Percentiles rank a stretch among this genome's conserved stretches.
Conservation (phyloP, 2,888 invertebrate species). For the Sylvicola cinctus region DNA sequence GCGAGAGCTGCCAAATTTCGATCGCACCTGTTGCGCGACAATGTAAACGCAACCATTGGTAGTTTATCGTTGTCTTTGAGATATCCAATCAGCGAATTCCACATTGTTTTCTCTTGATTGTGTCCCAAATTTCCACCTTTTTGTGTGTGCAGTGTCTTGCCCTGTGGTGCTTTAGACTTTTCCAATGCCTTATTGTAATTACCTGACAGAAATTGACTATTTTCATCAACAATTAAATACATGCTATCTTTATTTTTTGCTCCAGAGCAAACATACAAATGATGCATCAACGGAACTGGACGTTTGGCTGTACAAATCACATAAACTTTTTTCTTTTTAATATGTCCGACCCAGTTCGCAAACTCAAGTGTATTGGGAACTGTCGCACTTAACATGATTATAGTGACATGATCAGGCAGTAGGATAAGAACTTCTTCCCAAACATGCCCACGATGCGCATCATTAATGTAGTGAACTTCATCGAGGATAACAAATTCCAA, state of each 20-base stretch:
- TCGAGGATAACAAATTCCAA: conserved; percentile 98
- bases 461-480: conserved; percentile 95
- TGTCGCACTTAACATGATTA: conserved; percentile 94
- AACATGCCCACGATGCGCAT: conserved; percentile 91
- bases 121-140: conserved; percentile 18
- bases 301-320: conserved; percentile 85
- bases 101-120: conserved; percentile 62
- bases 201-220: conserved; percentile 40
- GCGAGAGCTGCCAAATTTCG: conserved; percentile 34
- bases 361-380: conserved; percentile 94
- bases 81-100: conserved; percentile 66
- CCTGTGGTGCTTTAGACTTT: conserved; percentile 1
- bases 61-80: conserved; percentile 62
- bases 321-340: conserved; percentile 70
- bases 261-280: conserved; percentile 63
- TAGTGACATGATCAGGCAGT: conserved; percentile 81
- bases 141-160: conserved; percentile 1
- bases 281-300: conserved; percentile 91
- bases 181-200: conserved; percentile 37
- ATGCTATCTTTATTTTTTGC: conserved; percentile 33
- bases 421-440: conserved; percentile 99
- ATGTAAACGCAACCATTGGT: conserved; percentile 85
- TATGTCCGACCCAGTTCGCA: conserved; percentile 82
- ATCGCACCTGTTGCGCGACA: conserved; percentile 48
- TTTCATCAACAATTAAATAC: conserved; percentile 59